Conservation (phyloP, 1,140 invertebrate species). For the Armadillidium nasatum region DNA sequence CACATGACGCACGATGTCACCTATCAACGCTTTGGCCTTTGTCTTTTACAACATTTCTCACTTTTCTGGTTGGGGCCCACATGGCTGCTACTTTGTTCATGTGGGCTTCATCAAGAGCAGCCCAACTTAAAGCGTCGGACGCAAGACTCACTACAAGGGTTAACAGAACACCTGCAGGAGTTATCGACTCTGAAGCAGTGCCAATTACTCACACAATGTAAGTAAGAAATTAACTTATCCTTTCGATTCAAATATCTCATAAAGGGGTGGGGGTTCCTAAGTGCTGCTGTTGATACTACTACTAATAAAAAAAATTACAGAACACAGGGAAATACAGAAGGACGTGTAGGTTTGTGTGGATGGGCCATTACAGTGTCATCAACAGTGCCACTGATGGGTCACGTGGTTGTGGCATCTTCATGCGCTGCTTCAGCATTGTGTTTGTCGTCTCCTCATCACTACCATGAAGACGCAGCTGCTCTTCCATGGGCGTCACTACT, state of each 20-base stretch:
- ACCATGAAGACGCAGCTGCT: slow-evolving; percentile 33
- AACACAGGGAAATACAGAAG: slow-evolving; percentile 20
- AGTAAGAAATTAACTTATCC: background rate
- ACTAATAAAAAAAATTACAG: background rate
- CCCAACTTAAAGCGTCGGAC: slow-evolving; percentile 30
- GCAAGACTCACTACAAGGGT: background rate
- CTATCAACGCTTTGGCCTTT: slow-evolving; percentile 43
- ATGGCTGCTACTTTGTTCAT: slow-evolving; percentile 30
- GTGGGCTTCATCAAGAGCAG: slow-evolving; percentile 35
- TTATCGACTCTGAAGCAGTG: slow-evolving; percentile 33
- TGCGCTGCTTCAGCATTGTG: slow-evolving; percentile 34
- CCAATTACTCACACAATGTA: slow-evolving; percentile 35
- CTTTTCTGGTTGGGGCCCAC: slow-evolving; percentile 34
- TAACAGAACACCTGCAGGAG: slow-evolving; percentile 17
- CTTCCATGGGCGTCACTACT: slow-evolving; percentile 42
- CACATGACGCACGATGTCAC: slow-evolving; percentile 36
- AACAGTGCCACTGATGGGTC: slow-evolving; percentile 35
- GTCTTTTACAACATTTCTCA: slow-evolving; percentile 40
- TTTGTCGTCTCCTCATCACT: slow-evolving; percentile 21
- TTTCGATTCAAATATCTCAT: no score
- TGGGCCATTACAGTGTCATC: slow-evolving; percentile 34
- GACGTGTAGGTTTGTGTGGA: slow-evolving; percentile 29
- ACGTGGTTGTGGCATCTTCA: slow-evolving; percentile 36
- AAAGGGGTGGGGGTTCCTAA: no score
- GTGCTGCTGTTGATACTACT: no score